Base-by-base conservation (phyloP, 2,797 vertebrate genomes). In the Nothura maculosa region DNA sequence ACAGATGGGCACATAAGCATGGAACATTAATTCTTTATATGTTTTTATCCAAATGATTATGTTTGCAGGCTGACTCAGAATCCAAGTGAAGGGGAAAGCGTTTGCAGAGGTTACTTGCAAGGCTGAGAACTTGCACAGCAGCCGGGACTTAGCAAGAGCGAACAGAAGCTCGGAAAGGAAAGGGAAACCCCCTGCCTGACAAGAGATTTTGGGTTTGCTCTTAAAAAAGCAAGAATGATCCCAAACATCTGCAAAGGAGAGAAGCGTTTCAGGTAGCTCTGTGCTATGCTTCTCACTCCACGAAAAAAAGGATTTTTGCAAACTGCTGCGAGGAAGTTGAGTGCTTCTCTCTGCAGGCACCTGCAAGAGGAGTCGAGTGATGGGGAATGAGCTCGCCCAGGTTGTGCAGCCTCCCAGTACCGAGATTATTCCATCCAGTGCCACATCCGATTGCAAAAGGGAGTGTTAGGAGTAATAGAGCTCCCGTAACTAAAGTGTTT, bases 401-500 rank as follows among this genome's bases (percentile, higher is more conserved):
- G 42, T 5, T 34, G 77, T 24, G 36, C 36, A n/a, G 3, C n/a
- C 91, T 89, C 52, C 20, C 36, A 10, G 72, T 1, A 40, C 48
- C 48, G 28, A 87, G 89, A 95, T 97, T 92, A 94, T 90, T 91
- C 75, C 19, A 48, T 20, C 3, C 16, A 14, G 61, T 97, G 97
- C 94, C 96, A 97, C 76, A 87, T 89, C 66, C 86, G 79, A 97
- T 97, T 61, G 90, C 73, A 58, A 60, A 68, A 86, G 68, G 62
- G 36, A 61, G 22, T 0, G 11, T 90, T 87, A 90, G 92, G 50
- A 91, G 96, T 93, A 97, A 97, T 3, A 57, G 96, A 97, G 96
- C 94, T 93, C 90, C 94, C 69, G 70, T 27, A 90, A 92, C 84
- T 63, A 96, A 97, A 96, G 57, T 48, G 94, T 45, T 97, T 96